Evolutionary conservation across 2,113 vertebrate species (phyloP).

Genomic region (Dascyllus trimaculatus): DNA sequence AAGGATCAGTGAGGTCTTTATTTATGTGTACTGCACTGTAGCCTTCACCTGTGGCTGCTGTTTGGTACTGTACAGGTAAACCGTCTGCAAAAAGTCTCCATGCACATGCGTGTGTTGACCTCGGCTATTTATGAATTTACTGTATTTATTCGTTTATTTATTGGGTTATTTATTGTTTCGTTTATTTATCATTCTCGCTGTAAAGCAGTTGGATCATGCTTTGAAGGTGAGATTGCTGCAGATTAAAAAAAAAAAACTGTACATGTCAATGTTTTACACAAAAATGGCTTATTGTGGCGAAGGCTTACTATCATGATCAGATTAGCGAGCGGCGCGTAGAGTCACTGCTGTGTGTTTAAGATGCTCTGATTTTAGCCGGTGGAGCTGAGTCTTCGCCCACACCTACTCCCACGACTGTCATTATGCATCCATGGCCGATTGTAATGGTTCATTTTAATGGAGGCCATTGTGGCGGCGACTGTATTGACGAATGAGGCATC

Average conservation of each 20-base stretch:
- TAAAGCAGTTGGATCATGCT: conserved; percentile 51
- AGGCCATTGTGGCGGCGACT: conserved; percentile 22
- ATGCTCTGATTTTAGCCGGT: conserved; percentile 38
- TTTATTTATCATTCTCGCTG: conserved; percentile 59
- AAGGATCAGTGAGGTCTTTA: conserved; percentile 35
- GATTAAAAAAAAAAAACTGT: conserved; percentile 16
- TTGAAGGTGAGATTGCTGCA: conserved; percentile 49
- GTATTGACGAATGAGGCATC: conserved; percentile 4
- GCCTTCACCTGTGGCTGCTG: conserved; percentile 27
- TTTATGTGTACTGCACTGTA: conserved; percentile 13
- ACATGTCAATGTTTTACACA: conserved; percentile 21
- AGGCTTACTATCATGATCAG: conserved; percentile 13
- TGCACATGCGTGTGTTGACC: conserved; percentile 67
- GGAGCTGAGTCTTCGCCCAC: conserved; percentile 14
- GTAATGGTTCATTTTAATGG: conserved; percentile 23
- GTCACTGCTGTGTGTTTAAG: conserved; percentile 26
- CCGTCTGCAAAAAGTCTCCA: conserved; percentile 78
- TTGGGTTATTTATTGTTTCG: conserved; percentile 72
- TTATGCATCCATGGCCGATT: neutral
- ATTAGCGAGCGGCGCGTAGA: conserved; percentile 17
- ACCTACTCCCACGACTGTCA: conserved; percentile 17
- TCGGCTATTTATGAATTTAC: conserved; percentile 69
- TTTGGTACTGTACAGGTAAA: conserved; percentile 56
- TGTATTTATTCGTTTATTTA: conserved; percentile 78
- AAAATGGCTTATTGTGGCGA: neutral